Base-by-base conservation (phyloP, 2,113 vertebrate genomes). In the Petrocephalus microphthalmus region DNA sequence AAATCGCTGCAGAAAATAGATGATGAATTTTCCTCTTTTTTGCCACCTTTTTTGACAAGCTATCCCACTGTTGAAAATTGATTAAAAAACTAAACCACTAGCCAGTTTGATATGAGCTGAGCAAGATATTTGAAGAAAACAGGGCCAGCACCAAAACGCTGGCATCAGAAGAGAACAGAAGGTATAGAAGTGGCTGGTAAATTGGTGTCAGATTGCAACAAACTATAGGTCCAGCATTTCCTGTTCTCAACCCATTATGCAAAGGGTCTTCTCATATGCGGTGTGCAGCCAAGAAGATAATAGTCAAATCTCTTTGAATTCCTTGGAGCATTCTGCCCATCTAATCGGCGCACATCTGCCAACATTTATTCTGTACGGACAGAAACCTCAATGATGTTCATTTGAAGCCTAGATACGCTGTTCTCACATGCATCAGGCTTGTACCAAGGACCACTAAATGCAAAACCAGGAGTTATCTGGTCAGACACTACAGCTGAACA, bases 191-290 rank as follows among this genome's bases (percentile, higher is more conserved):
- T 11, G 37, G 67, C n/a, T 4, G 33, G 51, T 49, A 87, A 81
- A 78, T 81, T 74, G 64, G 87, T 37, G 45, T 81, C 87, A 87
- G 51, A 87, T 87, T 87, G 47, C 29, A 74, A 87, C 86, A 87
- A 87, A 87, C 42, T 74, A 60, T 60, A 78, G 87, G 25, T 87
- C 87, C 67, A 81, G 3, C 49, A 42, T 81, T 52, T 87, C 51
- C 67, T 49, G 87, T 87, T 87, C 67, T 67, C 67, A 78, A 53
- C 49, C 15, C 67, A 87, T 87, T 54, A 87, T 29, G 67, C 67
- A 47, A 37, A 71, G 67, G 49, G 64, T 53, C 49, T 33, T 49
- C 60, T 78, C 47, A 81, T 78, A 81, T 49, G 54, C 49, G 29
- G 52, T 29, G 67, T 52, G 67, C 60, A 74, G 87, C 67, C 67